Evolutionary conservation across 2,888 invertebrate genomes (phyloP), one percentile per base, ranked within the genome.

Genomic region (Drosophila sordidula): DNA sequence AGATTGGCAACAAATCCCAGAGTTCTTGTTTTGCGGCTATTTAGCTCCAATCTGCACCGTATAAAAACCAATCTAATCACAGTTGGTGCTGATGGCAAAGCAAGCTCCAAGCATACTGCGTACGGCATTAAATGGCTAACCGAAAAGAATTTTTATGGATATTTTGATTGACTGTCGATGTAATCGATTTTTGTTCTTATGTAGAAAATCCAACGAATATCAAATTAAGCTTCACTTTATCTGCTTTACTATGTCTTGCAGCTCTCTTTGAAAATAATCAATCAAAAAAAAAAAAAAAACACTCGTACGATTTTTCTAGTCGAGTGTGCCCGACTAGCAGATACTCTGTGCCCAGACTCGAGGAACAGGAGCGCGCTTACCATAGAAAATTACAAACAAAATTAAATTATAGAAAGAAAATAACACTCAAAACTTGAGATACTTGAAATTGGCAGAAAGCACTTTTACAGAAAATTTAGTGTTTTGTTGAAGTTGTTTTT

Each of bases 51-150:
- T 77, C 66, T 36, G 49, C 29, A 22, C 36, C 59, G 63, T 56
- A 75, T 63, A 64, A 76, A 42, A 9, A 11, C 11, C 54, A 75
- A 75, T 75, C 78, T 75, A 38, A 75, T 75, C 75, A 25, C 16
- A 51, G 49, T 58, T 70, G 54, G 52, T 66, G 56, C 47, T 75
- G 36, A 49, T 36, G n/a, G 36, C 16, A 22, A 38, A 12, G 16
- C 29, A 36, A 41, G 39, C 5, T 29, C 22, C 8, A 49, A 39
- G 18, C 32, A 32, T 29, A 29, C 26, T 8, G 26, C 8, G 26
- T 32, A 47, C 26, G 2, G 25, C 14, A 46, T 16, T 50, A n/a
- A 50, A 12, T 16, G 4, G 8, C 26, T 6, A 39, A 39, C 16
- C n/a, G 16, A 9, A 9, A 51, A 18, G 1, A 51, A 41, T 51